Percentiles rank a stretch among this genome's conserved stretches.
These are phyloP conservation scores for Eristalis intricaria DNA, from an alignment of 2,888 invertebrate genomes.

Conservation along the genomic window DNA sequence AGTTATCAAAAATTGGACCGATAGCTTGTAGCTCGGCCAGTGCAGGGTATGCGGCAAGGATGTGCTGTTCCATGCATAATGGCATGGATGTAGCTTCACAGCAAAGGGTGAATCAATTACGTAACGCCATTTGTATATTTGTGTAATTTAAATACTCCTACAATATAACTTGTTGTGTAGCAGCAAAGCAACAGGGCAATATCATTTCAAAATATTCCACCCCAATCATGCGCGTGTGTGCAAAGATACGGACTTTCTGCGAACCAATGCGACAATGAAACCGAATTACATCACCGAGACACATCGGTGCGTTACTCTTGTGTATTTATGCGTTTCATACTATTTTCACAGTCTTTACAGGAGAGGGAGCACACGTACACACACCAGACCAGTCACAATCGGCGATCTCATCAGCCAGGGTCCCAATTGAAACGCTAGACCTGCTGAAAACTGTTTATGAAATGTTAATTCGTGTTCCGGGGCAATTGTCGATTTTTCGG, in stretches of 20 bases:
- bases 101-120: too few relatives aligned
- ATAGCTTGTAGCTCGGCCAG: too few relatives aligned
- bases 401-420: conserved; percentile 2
- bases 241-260: neutral
- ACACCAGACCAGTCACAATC: conserved; percentile 3
- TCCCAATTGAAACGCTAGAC: conserved; percentile 11
- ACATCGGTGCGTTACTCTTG: neutral
- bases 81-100: too few relatives aligned
- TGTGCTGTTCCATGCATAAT: too few relatives aligned
- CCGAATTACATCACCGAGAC: neutral
- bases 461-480: conserved; percentile 71
- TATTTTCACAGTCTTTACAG: neutral
- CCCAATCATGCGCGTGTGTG: too few relatives aligned
- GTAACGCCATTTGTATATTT: too few relatives aligned
- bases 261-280: neutral
- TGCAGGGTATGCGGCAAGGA: too few relatives aligned
- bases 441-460: conserved; percentile 59
- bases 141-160: too few relatives aligned
- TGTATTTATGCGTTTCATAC: conserved; percentile 1
- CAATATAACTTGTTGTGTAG: too few relatives aligned
- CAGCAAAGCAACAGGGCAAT: too few relatives aligned
- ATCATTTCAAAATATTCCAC: too few relatives aligned
- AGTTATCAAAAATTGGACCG: too few relatives aligned
- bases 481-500: conserved; percentile 70
- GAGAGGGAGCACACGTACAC: neutral